Conservation (phyloP, 1,140 invertebrate genomes). For the Sycophaga agraensis region DNA sequence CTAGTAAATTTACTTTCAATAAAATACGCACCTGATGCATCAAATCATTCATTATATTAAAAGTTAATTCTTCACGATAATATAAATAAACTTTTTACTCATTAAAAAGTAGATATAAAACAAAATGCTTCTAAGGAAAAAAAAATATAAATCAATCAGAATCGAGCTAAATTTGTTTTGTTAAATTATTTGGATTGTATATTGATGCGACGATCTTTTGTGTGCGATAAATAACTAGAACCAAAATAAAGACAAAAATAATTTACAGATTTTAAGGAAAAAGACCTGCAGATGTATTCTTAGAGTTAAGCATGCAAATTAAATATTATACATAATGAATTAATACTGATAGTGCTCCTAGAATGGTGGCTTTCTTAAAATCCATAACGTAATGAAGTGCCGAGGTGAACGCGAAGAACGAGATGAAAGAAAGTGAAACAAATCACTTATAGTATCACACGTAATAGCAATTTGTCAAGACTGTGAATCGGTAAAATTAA, state of each 20-base stretch:
- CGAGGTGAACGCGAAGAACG: slow-evolving; percentile 4
- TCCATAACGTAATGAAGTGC: slow-evolving; percentile 16
- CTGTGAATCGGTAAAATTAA: slow-evolving; percentile 43
- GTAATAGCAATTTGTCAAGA: slow-evolving; percentile 49
- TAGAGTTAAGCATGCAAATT: slow-evolving; percentile 49
- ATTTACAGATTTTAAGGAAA: slow-evolving; percentile 33
- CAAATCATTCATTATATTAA: slow-evolving; percentile 41
- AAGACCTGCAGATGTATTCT: slow-evolving; percentile 43
- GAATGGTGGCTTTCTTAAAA: slow-evolving; percentile 41
- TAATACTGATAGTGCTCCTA: slow-evolving; percentile 48
- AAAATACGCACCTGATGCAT: slow-evolving; percentile 40
- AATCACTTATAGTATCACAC: slow-evolving; percentile 42
- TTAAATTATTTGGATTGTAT: slow-evolving; percentile 44
- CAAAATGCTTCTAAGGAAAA: slow-evolving; percentile 49
- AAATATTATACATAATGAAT: slow-evolving; percentile 47
- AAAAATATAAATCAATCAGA: slow-evolving; percentile 49
- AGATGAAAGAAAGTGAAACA: slow-evolving; percentile 34
- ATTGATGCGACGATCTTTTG: slow-evolving; percentile 38
- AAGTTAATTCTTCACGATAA: slow-evolving; percentile 47
- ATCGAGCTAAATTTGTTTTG: slow-evolving; percentile 45
- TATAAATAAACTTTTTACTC: slow-evolving; percentile 51
- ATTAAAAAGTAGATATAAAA: slow-evolving; percentile 43
- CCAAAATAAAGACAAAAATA: slow-evolving; percentile 39
- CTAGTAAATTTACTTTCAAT: slow-evolving; percentile 34
- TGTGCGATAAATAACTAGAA: slow-evolving; percentile 12